Conservation (phyloP, 2,797 vertebrate species). For the Catostomus latipinnis region DNA sequence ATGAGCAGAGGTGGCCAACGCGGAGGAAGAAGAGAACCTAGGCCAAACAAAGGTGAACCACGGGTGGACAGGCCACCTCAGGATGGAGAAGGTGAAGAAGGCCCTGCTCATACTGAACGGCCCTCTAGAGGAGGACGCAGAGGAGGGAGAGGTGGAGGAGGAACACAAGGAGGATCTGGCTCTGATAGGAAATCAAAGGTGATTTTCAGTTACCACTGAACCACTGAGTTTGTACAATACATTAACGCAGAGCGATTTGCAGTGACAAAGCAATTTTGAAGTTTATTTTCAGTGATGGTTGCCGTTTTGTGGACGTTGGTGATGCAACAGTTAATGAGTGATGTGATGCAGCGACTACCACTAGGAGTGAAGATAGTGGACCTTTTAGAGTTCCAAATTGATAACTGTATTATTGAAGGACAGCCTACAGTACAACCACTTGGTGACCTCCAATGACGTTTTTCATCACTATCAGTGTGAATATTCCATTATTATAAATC, state of each 20-base stretch:
- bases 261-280: too few species aligned
- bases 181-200: conserved; percentile 87
- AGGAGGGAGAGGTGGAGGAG: conserved; percentile 32
- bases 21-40: conserved; percentile 64
- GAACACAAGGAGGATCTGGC: conserved; percentile 62
- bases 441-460: too few species aligned
- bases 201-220: conserved; percentile 5
- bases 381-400: too few species aligned
- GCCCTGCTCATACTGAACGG: conserved; percentile 51
- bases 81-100: conserved; percentile 67
- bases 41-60: conserved; percentile 36
- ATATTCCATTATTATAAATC: too few species aligned
- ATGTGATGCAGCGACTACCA: neutral
- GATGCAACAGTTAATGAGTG: too few species aligned
- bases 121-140: conserved; percentile 30
- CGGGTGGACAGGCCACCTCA: conserved; percentile 57
- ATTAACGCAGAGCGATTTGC: too few species aligned
- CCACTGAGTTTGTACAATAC: too few species aligned
- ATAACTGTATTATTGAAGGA: too few species aligned
- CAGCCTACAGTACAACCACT: too few species aligned
- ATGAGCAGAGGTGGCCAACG: conserved; percentile 67
- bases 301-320: too few species aligned
- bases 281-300: too few species aligned
- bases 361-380: neutral
- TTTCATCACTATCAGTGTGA: too few species aligned